Base-by-base conservation (phyloP, 2,888 invertebrate species). In the Aquatica leii region DNA sequence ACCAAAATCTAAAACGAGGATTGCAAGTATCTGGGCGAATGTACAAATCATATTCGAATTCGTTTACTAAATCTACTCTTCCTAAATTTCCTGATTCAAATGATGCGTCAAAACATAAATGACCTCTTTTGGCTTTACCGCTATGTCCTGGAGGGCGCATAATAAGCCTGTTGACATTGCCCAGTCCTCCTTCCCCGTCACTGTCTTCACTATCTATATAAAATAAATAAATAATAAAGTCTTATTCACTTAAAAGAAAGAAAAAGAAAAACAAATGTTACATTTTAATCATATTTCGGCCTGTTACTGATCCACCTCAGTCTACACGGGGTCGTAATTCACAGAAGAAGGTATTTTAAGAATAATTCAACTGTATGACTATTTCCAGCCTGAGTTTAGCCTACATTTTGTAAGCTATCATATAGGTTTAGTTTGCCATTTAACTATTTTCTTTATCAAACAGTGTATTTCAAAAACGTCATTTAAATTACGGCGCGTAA, bases 31-130 rank as follows among this genome's bases (percentile, higher is more conserved):
- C 98, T 0, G 98, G 98, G 43, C 98, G 86, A 58, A 99, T 90
- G 82, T 92, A 98, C 53, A 99, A 85, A 83, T 99, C 98, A 81
- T 98, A 98, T 80, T 98, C 98, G 78, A 90, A 91, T 75, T 98
- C 97, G 4, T 93, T 93, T 73, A 98, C 87, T 72, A 96, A 89
- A 78, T 97, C 97, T 0, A 97, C 97, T 68, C 95, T 86, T n/a
- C 97, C 98, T 54, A 98, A 86, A 83, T 98, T 98, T 73, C 98
- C 97, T 66, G 96, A 94, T 83, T 98, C 98, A 82, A 95, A 98
- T 12, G 96, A 94, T 1, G 98, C 97, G 83, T 98, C 97, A 82
- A 98, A 98, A 77, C 97, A 97, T 18, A 98, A 85, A 79, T 98
- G 97, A 1, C 98, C 98, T 67, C 94, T 90, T 83, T 97, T 97